These are phyloP conservation scores for Ditula angustiorana DNA, from an alignment of 2,888 invertebrate species.

Conservation along the genomic window DNA sequence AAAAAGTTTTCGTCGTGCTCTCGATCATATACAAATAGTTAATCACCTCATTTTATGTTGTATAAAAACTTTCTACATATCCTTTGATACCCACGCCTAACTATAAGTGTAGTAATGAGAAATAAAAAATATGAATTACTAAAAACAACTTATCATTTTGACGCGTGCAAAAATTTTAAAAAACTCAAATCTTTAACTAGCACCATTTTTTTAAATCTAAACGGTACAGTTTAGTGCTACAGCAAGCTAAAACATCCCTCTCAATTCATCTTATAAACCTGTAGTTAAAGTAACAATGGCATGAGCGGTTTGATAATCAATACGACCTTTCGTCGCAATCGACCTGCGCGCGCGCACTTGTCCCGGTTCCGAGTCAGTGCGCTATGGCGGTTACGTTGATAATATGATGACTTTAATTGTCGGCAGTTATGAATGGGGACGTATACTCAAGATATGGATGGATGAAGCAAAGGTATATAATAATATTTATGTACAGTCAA, in stretches of 20 bases:
- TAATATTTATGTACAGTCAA: too few species aligned
- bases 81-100: too few species aligned
- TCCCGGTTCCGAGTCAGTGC: constrained; percentile 31
- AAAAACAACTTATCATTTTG: too few species aligned
- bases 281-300: constrained; percentile 22
- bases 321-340: constrained; percentile 1
- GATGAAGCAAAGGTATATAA: too few species aligned
- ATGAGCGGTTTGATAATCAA: constrained; percentile 19
- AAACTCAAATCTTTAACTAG: too few species aligned
- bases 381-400: constrained; percentile 29
- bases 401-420: not conserved
- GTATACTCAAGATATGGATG: not conserved
- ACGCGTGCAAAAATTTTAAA: too few species aligned
- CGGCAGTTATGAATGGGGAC: not conserved
- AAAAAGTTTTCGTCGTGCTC: not conserved
- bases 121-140: too few species aligned
- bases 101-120: too few species aligned
- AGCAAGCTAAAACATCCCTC: not conserved
- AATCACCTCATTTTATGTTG: too few species aligned
- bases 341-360: constrained; percentile 11
- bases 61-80: too few species aligned
- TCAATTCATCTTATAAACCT: not conserved
- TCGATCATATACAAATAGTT: too few species aligned
- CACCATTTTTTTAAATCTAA: too few species aligned
- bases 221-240: not conserved